Evolutionary conservation across 1,140 invertebrate genomes (phyloP).

Genomic region (Drosophila ironensis): DNA sequence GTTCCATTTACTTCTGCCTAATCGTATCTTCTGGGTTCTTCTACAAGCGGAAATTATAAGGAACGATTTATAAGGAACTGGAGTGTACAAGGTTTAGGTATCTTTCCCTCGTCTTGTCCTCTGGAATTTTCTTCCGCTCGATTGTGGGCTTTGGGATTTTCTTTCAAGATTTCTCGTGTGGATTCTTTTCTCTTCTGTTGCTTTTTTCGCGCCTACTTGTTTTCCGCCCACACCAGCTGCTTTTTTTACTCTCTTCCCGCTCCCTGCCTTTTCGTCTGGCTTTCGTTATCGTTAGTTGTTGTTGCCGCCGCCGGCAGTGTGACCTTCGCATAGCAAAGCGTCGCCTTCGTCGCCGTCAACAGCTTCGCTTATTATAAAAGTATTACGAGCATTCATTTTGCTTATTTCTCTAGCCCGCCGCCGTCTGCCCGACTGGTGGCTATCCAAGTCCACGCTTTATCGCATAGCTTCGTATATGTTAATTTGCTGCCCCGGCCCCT

Average conservation of each 20-base stretch:
- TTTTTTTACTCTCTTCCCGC: background rate
- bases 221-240: conserved; percentile 17
- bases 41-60: too few relatives aligned
- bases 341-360: conserved; percentile 40
- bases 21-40: too few relatives aligned
- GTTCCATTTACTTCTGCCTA: too few relatives aligned
- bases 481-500: conserved; percentile 36
- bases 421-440: too few relatives aligned
- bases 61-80: too few relatives aligned
- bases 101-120: too few relatives aligned
- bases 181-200: background rate
- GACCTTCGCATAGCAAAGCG: conserved; percentile 78
- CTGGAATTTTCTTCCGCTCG: background rate
- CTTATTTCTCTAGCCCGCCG: conserved; percentile 45
- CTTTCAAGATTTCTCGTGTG: too few relatives aligned
- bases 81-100: too few relatives aligned
- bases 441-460: conserved; percentile 76
- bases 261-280: background rate
- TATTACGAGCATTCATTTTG: conserved; percentile 52
- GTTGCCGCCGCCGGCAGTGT: conserved; percentile 36
- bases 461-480: conserved; percentile 68
- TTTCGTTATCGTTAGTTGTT: conserved; percentile 37
- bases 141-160: background rate
- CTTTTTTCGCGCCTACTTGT: conserved; percentile 3
- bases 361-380: conserved; percentile 71